Base-by-base conservation (phyloP, 2,113 vertebrate species). In the Cervus canadensis region DNA sequence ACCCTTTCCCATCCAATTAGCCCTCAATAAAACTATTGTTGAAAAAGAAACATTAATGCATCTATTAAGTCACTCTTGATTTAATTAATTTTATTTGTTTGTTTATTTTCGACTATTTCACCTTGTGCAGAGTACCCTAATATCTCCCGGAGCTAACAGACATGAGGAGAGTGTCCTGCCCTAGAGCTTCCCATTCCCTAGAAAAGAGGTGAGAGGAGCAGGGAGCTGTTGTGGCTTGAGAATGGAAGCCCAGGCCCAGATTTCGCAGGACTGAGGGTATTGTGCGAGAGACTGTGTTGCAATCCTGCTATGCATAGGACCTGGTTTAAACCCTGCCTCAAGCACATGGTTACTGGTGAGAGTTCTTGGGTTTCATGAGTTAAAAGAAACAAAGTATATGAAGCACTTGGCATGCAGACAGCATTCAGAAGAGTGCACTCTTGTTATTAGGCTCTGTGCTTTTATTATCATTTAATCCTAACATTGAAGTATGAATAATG, bases 391-490 rank as follows among this genome's bases (percentile, higher is more conserved):
- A 6, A 57, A 28, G 17, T 25, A n/a, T 45, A 13, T 57, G 85
- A 57, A 57, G 21, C 2, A 4, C 16, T 92, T 71, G 11, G 26
- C 82, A 60, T 30, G 21, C 5, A 14, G 43, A 48, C 2, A 33
- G 33, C 11, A 40, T 64, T 91, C 26, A 62, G 76, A 91, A 93
- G 52, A 91, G 23, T 52, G 25, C 5, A 12, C 21, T 79, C 19
- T 64, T 93, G 13, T 83, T 62, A 93, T 13, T 81, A 84, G 52
- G 14, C 43, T 87, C 28, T 36, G 17, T 43, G 21, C 67, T 86
- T 81, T 86, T 82, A 40, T 86, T 64, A 26, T 30, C 26, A 52
- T 91, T 71, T 89, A 78, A 93, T 50, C 60, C 45, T 62, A 83
- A n/a, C 19, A 50, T 50, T 81, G 67, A 59, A n/a, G 5, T 26